Evolutionary conservation across 2,113 vertebrate genomes (phyloP).

Genomic region (Puma concolor): DNA sequence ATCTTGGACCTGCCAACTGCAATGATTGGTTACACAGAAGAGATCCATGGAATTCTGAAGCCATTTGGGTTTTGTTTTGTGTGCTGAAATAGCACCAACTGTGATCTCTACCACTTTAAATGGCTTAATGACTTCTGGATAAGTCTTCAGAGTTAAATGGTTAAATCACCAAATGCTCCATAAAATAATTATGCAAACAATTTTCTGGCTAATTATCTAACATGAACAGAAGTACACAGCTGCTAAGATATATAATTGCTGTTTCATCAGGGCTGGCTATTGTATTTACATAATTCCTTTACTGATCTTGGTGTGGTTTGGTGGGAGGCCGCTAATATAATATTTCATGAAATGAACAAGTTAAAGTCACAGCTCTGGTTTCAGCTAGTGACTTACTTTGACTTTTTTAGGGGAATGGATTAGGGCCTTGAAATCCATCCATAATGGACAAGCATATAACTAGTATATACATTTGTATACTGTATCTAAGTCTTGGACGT

Average conservation of each 20-base stretch:
- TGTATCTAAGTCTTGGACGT: neutral
- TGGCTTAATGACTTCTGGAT: constrained; percentile 85
- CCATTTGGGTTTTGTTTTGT: constrained; percentile 73
- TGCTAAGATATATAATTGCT: constrained; percentile 86
- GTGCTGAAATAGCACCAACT: constrained; percentile 75
- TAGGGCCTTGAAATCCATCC: neutral
- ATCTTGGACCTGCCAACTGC: constrained; percentile 66
- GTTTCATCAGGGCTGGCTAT: constrained; percentile 79
- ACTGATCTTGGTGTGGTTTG: constrained; percentile 77
- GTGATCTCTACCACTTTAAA: constrained; percentile 75
- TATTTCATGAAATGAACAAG: constrained; percentile 83
- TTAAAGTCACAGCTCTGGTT: constrained; percentile 76
- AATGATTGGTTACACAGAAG: constrained; percentile 52
- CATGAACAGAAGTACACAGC: constrained; percentile 79
- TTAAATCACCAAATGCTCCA: constrained; percentile 86
- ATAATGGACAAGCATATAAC: neutral
- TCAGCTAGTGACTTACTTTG: constrained; percentile 82
- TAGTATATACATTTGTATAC: constrained; percentile 28
- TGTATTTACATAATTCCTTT: constrained; percentile 86
- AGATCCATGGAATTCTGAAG: constrained; percentile 59
- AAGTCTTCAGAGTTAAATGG: constrained; percentile 83
- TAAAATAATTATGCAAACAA: constrained; percentile 86
- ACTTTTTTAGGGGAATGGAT: constrained; percentile 27
- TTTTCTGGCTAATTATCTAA: constrained; percentile 88
- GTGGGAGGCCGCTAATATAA: constrained; percentile 69